phyloP scores from a whole-genome alignment of 1,140 invertebrate genomes.

The Thereuonema tuberculata region DNA sequence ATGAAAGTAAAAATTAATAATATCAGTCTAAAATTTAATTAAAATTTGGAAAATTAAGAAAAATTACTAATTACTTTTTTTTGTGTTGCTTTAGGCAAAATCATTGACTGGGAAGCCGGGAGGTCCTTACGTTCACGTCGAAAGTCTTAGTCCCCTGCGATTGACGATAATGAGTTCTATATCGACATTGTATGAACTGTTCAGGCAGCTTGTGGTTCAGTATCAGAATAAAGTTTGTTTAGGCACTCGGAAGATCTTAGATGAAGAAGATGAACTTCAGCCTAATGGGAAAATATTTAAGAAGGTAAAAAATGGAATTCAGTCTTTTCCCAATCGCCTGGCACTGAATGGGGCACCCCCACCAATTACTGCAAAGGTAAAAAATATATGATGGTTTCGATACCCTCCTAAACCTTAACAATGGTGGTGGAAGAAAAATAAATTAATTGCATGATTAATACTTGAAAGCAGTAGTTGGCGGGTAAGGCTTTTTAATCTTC shows the following conservation, averaged over 20 bases:
- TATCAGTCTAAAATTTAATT: too few species aligned
- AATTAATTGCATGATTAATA: too few species aligned
- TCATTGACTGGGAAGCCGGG: constrained; percentile 1
- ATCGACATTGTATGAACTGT: constrained; percentile 73
- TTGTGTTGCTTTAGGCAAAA: neutral
- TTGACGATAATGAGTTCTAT: constrained; percentile 44
- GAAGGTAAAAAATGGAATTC: constrained; percentile 49
- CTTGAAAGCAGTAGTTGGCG: too few species aligned
- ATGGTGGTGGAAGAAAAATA: too few species aligned
- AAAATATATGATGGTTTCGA: too few species aligned
- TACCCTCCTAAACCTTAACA: too few species aligned
- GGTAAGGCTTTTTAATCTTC: too few species aligned
- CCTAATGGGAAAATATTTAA: constrained; percentile 90
- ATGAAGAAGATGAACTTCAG: constrained; percentile 86
- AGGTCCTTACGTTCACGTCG: neutral
- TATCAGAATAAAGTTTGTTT: constrained; percentile 62
- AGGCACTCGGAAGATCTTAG: constrained; percentile 77
- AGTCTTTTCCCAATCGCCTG: neutral
- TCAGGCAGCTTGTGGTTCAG: constrained; percentile 55
- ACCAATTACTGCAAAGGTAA: too few species aligned
- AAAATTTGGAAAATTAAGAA: too few species aligned
- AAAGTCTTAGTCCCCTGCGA: neutral
- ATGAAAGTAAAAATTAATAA: too few species aligned
- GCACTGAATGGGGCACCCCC: too few species aligned
- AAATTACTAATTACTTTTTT: too few species aligned